Conservation (phyloP, 2,113 vertebrate species). For the Paramisgurnus dabryanus region DNA sequence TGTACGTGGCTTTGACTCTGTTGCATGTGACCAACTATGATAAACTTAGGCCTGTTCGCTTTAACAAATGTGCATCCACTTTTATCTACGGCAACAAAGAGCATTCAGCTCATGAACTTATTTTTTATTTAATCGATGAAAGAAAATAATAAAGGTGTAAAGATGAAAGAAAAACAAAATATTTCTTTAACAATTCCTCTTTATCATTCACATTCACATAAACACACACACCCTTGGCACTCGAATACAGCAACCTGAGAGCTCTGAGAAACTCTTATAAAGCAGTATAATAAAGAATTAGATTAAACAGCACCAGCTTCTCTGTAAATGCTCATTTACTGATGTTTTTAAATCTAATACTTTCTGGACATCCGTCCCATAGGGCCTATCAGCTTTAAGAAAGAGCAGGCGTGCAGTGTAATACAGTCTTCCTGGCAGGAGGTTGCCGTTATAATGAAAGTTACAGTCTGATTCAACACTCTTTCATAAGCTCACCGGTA, state of each 20-base stretch:
- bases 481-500: slow-evolving; percentile 9
- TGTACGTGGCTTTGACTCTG: too few species aligned
- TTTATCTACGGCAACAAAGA: too few species aligned
- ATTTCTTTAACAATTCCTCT: slow-evolving; percentile 22
- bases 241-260: slow-evolving; percentile 64
- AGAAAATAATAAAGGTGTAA: too few species aligned
- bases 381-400: slow-evolving; percentile 35
- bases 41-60: too few species aligned
- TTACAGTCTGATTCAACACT: neutral
- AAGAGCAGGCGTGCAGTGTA: neutral
- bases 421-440: neutral
- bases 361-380: slow-evolving; percentile 29
- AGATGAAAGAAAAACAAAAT: neutral
- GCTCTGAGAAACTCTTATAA: slow-evolving; percentile 67
- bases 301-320: slow-evolving; percentile 50
- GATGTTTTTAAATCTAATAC: slow-evolving; percentile 41
- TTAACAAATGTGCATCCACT: too few species aligned
- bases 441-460: slow-evolving; percentile 26
- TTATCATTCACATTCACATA: slow-evolving; percentile 22
- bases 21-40: too few species aligned
- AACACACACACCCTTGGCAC: slow-evolving; percentile 24
- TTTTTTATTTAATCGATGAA: too few species aligned
- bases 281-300: slow-evolving; percentile 58
- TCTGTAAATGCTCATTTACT: neutral
- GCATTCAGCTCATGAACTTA: too few species aligned